Conservation (phyloP, 2,888 invertebrate genomes). For the Bimastos eiseni region DNA sequence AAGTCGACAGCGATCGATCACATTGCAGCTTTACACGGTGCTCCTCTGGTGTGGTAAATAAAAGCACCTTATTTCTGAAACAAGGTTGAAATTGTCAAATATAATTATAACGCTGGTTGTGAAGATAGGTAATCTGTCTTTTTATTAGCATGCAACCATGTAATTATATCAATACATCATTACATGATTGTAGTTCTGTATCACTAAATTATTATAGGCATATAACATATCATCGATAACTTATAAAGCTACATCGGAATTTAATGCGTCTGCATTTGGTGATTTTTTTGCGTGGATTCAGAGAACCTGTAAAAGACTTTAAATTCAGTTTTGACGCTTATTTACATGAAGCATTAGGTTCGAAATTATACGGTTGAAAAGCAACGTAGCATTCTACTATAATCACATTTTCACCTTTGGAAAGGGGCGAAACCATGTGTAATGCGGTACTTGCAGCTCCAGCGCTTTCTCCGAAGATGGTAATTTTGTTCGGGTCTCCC, state of each 20-base stretch:
- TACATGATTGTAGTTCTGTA: no score
- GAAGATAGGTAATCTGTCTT: no score
- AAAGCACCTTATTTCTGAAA: neutral
- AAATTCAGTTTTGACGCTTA: neutral
- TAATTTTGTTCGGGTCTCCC: conserved; percentile 38
- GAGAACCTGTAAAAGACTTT: neutral
- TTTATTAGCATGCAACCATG: no score
- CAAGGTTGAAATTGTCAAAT: neutral
- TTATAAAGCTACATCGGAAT: no score
- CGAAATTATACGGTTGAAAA: neutral
- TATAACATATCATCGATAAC: no score
- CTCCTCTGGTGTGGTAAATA: neutral
- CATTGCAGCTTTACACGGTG: neutral
- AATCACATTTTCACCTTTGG: conserved; percentile 28
- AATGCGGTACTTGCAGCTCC: conserved; percentile 36
- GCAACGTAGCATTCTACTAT: no score
- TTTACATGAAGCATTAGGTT: neutral
- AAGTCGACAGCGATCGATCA: neutral
- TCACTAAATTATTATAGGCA: no score
- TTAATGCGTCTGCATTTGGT: no score
- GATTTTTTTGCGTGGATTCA: neutral
- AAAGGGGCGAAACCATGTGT: conserved; percentile 29
- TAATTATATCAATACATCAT: no score
- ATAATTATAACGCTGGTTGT: no score
- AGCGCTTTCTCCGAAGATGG: conserved; percentile 42